phyloP scores from a whole-genome alignment of 1,140 invertebrate species.

The Atta cephalotes region DNA sequence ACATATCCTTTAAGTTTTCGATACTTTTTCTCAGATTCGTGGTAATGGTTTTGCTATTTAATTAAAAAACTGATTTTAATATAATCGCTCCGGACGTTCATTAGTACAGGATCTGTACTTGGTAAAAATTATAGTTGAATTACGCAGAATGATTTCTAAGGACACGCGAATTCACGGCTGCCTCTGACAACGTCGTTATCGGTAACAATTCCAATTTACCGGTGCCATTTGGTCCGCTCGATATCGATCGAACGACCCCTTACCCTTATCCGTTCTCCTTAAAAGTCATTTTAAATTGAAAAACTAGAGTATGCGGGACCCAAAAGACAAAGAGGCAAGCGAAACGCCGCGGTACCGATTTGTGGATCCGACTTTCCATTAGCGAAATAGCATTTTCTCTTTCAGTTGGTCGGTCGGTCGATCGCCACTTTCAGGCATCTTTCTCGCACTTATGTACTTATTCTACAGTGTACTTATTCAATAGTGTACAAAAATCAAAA shows the following conservation, averaged over 20 bases:
- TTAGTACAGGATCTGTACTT: conserved; percentile 7
- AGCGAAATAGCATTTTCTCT: conserved; percentile 70
- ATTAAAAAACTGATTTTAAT: neutral
- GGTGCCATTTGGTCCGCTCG: conserved; percentile 55
- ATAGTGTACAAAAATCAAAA: conserved; percentile 1
- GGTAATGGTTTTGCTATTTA: neutral
- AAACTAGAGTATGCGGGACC: conserved; percentile 60
- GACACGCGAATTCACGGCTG: conserved; percentile 45
- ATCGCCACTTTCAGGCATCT: neutral
- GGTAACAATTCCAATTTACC: conserved; percentile 72
- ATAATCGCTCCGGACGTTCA: neutral
- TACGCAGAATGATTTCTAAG: conserved; percentile 52
- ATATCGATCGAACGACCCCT: conserved; percentile 62
- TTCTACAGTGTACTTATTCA: neutral
- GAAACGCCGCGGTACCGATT: conserved; percentile 58
- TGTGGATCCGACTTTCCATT: conserved; percentile 73
- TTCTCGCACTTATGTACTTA: conserved; percentile 4
- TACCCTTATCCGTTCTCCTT: neutral
- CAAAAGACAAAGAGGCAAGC: conserved; percentile 70
- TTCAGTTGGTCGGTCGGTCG: conserved; percentile 29
- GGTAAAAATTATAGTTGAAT: conserved; percentile 58
- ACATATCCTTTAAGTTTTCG: neutral
- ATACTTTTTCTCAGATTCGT: neutral
- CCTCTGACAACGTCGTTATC: conserved; percentile 57
- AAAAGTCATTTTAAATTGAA: conserved; percentile 65